phyloP scores from a whole-genome alignment of 1,140 invertebrate species.

The Thaumetopoea pityocampa region DNA sequence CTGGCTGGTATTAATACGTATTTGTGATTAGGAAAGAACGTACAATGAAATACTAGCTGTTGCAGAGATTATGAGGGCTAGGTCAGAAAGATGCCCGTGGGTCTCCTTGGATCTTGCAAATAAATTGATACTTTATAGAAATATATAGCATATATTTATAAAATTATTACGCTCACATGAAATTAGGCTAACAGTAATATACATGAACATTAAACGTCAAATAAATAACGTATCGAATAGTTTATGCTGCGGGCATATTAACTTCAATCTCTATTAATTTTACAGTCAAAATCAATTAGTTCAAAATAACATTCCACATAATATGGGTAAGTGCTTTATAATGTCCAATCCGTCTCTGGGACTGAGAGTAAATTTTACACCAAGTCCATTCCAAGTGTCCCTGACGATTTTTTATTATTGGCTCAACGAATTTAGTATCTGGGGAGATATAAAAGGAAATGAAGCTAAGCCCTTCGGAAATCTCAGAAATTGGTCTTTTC shows the following conservation, averaged over 20 bases:
- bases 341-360: constrained; percentile 35
- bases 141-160: no score
- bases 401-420: constrained; percentile 67
- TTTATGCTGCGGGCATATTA: background rate
- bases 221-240: no score
- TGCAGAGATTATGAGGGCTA: no score
- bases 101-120: no score
- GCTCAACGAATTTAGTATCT: constrained; percentile 68
- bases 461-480: constrained; percentile 71
- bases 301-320: constrained; percentile 5
- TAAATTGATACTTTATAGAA: no score
- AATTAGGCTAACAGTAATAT: no score
- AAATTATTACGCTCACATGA: no score
- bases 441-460: constrained; percentile 71
- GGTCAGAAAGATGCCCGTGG: no score
- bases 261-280: constrained; percentile 1
- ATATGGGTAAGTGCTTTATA: constrained; percentile 31
- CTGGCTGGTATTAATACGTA: no score
- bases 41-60: no score
- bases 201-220: no score
- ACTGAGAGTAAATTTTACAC: constrained; percentile 49
- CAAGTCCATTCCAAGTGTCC: constrained; percentile 52
- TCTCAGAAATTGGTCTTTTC: constrained; percentile 67
- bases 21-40: no score
- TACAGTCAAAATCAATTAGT: constrained; percentile 9